Base-by-base conservation (phyloP, 2,797 vertebrate genomes). In the Oryzias sinensis region DNA sequence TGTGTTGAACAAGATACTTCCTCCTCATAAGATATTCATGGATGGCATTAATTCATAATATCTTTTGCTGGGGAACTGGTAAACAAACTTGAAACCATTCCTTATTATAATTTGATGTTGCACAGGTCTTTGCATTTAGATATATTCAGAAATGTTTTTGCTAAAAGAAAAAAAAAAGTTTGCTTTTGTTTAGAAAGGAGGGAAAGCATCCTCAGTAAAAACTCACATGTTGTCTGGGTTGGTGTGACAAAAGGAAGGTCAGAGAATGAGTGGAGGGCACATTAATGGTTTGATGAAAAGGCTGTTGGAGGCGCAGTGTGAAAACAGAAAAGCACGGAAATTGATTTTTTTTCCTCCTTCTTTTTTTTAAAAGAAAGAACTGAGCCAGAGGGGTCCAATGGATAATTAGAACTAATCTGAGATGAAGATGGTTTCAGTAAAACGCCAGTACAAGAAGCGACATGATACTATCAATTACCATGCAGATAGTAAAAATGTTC, bases 371-470 rank as follows among this genome's bases (percentile, higher is more conserved):
- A 11, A 44, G 11, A 56, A 40, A n/a, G 25, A 43, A 4, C 24
- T 16, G 7, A 53, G 53, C 41, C 2, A 2, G 49, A 44, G 14
- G 29, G 20, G n/a, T 43, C 4, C 13, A 1, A 6, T 42, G 20
- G 53, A 53, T 59, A 33, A 72, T 74, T 50, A 60, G 22, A 62
- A 45, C 6, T n/a, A 57, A 62, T 59, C 41, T 6, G 58, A 52
- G 52, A 43, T 37, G 41, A 7, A 11, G 8, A 41, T 2, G 0
- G 44, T 18, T 45, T 17, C 18, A 20, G 44, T 47, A 43, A 22
- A 50, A 49, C 47, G 22, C 41, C 9, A 37, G 22, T 13, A 43
- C 63, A 47, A 49, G 45, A 11, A 44, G 43, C 53, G 43, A n/a
- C 14, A n/a, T 5, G 11, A 62, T 48, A 11, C 14, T 7, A 4